Percentiles rank a stretch among this genome's conserved stretches.
Conservation (phyloP, 2,113 vertebrate species). For the Myrmophylax atrothorax region DNA sequence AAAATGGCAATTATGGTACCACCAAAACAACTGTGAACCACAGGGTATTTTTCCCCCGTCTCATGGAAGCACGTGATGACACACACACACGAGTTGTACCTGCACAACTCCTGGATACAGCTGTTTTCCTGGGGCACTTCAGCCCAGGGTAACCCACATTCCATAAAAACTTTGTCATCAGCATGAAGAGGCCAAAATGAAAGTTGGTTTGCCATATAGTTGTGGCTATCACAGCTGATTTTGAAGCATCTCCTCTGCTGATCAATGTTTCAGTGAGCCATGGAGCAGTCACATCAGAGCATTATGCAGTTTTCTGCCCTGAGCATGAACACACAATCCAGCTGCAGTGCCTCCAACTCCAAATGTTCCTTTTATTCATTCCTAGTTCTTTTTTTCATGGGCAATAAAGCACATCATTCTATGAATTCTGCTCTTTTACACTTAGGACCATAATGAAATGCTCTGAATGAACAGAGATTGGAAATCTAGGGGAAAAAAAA, state of each 20-base stretch:
- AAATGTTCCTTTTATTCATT: constrained; percentile 23
- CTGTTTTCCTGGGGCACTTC: background rate
- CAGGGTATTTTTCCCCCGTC: background rate
- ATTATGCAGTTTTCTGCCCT: background rate
- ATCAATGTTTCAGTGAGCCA: background rate
- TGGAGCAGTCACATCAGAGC: background rate
- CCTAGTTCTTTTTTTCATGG: background rate
- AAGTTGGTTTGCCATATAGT: background rate
- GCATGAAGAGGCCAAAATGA: background rate
- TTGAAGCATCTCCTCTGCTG: background rate
- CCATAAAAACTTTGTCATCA: background rate
- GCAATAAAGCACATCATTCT: background rate
- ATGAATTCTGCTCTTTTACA: constrained; percentile 4
- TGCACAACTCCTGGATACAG: background rate
- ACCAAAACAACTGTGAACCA: background rate
- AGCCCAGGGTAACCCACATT: background rate
- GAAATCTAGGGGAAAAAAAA: background rate
- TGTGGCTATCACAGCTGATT: background rate
- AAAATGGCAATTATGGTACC: rapidly evolving
- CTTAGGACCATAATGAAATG: constrained; percentile 20
- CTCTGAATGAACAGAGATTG: background rate
- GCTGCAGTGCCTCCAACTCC: background rate
- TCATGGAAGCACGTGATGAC: background rate
- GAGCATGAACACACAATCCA: background rate
- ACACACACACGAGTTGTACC: rapidly evolving